Percentiles rank a stretch among this genome's conserved stretches.
These are phyloP conservation scores for Pachypeltis micranthus DNA, from an alignment of 1,140 invertebrate species.

Conservation along the genomic window DNA sequence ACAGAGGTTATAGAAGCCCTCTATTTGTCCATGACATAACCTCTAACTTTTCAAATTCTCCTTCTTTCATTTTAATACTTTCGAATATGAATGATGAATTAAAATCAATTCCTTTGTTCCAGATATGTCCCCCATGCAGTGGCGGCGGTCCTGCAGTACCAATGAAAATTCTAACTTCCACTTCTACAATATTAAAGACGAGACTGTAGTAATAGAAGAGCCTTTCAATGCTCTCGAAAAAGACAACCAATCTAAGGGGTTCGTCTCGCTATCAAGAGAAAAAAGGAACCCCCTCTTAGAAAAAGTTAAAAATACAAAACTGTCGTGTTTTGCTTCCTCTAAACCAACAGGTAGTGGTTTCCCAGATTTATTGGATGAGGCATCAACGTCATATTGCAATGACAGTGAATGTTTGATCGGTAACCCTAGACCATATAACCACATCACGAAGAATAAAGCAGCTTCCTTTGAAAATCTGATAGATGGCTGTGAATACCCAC, in stretches of 20 bases:
- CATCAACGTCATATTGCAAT: neutral
- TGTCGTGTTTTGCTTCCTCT: constrained; percentile 52
- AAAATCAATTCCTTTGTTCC: constrained; percentile 32
- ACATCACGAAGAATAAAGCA: constrained; percentile 11
- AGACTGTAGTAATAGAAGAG: constrained; percentile 43
- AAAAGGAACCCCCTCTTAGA: constrained; percentile 55
- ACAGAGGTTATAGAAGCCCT: too few relatives aligned
- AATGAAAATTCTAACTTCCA: neutral
- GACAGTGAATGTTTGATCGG: neutral
- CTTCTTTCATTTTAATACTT: too few relatives aligned
- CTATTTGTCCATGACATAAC: too few relatives aligned
- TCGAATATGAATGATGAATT: neutral
- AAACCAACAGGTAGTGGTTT: neutral
- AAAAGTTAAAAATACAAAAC: constrained; percentile 53
- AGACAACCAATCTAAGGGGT: constrained; percentile 38
- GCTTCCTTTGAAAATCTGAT: constrained; percentile 17
- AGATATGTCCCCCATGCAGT: constrained; percentile 55
- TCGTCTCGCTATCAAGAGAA: constrained; percentile 41
- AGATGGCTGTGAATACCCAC: constrained; percentile 3
- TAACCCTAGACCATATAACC: constrained; percentile 5
- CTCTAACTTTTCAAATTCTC: too few relatives aligned
- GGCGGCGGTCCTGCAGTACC: constrained; percentile 35
- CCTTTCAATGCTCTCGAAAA: constrained; percentile 33
- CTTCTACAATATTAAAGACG: constrained; percentile 46
- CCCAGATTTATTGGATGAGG: neutral